phyloP scores from a whole-genome alignment of 2,113 vertebrate species.

The Platichthys stellatus region DNA sequence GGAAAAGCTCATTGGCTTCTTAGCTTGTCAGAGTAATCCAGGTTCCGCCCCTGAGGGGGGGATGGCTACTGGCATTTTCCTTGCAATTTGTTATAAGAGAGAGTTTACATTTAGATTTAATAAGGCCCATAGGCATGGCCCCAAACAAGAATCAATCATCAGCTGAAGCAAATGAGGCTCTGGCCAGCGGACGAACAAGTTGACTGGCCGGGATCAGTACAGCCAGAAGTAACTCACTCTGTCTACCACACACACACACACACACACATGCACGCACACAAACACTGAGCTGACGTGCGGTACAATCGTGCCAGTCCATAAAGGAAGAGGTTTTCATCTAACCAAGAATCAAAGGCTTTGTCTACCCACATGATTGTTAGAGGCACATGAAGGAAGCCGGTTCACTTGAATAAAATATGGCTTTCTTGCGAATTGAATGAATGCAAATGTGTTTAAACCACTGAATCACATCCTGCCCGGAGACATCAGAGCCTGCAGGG shows the following conservation, averaged over 20 bases:
- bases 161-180: constrained; percentile 57
- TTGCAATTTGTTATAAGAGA: constrained; percentile 76
- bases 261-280: background rate
- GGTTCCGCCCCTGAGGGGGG: constrained; percentile 51
- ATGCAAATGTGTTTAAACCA: constrained; percentile 78
- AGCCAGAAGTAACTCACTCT: constrained; percentile 23
- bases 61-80: constrained; percentile 74
- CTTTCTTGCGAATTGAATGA: constrained; percentile 62
- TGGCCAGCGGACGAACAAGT: constrained; percentile 54
- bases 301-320: constrained; percentile 38
- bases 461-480: constrained; percentile 63
- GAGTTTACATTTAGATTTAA: constrained; percentile 83
- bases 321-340: constrained; percentile 57
- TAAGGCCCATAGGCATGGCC: constrained; percentile 79
- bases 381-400: constrained; percentile 32
- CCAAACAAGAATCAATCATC: constrained; percentile 79
- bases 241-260: background rate
- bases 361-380: constrained; percentile 61
- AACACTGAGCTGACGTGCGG: background rate
- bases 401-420: constrained; percentile 74
- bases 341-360: constrained; percentile 68
- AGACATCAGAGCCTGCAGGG: constrained; percentile 68
- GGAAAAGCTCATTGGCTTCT: constrained; percentile 63
- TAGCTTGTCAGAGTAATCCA: constrained; percentile 76
- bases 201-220: constrained; percentile 46